Evolutionary conservation across 2,888 invertebrate species (phyloP).

Genomic region (Camptogramma bilineatum): DNA sequence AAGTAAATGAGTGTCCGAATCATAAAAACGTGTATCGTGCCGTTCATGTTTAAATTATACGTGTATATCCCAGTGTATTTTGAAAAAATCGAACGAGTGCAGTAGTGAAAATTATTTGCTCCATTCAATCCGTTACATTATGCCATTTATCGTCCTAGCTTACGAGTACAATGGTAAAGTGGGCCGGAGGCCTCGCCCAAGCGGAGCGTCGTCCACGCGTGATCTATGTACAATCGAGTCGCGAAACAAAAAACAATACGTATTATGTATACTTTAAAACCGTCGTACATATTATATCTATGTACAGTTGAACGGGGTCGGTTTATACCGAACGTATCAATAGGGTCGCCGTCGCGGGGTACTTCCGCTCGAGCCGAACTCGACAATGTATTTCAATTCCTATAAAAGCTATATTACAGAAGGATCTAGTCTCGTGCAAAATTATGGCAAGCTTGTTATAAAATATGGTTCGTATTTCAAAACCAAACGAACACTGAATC

Average conservation of each 20-base stretch:
- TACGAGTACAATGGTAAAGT: slow-evolving; percentile 38
- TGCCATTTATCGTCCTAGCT: slow-evolving; percentile 52
- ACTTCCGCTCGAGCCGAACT: slow-evolving; percentile 54
- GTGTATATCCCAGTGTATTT: slow-evolving; percentile 69
- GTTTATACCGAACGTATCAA: slow-evolving; percentile 69
- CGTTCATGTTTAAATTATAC: slow-evolving; percentile 72
- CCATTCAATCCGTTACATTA: slow-evolving; percentile 66
- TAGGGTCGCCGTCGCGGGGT: slow-evolving; percentile 69
- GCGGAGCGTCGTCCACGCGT: slow-evolving; percentile 61
- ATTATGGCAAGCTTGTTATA: slow-evolving; percentile 13
- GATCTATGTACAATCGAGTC: slow-evolving; percentile 77
- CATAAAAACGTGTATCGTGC: slow-evolving; percentile 76
- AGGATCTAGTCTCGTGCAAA: slow-evolving; percentile 32
- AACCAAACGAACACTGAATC: neutral
- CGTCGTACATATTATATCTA: slow-evolving; percentile 69
- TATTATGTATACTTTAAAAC: slow-evolving; percentile 73
- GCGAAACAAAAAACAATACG: slow-evolving; percentile 77
- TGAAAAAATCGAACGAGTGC: slow-evolving; percentile 77
- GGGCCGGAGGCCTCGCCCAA: slow-evolving; percentile 48
- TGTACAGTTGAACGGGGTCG: slow-evolving; percentile 76
- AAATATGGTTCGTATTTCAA: slow-evolving; percentile 4
- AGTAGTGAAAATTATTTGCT: slow-evolving; percentile 74
- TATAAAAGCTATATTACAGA: slow-evolving; percentile 62
- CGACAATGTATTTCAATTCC: slow-evolving; percentile 68
- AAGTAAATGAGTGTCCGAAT: slow-evolving; percentile 76